phyloP scores from a whole-genome alignment of 1,140 invertebrate genomes.

The Eurosta solidaginis region DNA sequence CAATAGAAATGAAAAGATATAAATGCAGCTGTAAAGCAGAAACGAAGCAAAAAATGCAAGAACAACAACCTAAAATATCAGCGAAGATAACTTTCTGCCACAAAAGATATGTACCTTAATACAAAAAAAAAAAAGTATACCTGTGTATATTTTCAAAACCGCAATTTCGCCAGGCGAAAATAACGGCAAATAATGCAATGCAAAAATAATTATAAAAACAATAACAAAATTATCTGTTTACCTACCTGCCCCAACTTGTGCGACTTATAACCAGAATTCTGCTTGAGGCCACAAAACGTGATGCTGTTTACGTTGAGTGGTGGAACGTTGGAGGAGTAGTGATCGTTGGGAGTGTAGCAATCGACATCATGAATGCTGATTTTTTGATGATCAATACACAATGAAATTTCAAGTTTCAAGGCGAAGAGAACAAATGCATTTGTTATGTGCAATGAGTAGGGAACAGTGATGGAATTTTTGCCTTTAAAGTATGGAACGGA shows the following conservation, averaged over 20 bases:
- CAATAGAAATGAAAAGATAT: not conserved
- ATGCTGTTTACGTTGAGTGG: too few relatives aligned
- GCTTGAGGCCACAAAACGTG: too few relatives aligned
- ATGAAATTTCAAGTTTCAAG: not conserved
- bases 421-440: constrained; percentile 1
- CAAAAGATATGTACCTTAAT: not conserved
- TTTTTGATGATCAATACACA: not conserved
- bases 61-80: not conserved
- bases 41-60: not conserved
- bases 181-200: not conserved
- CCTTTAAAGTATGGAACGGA: too few relatives aligned
- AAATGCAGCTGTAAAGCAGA: not conserved
- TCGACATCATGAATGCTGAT: not conserved
- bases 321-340: too few relatives aligned
- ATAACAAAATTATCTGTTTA: not conserved
- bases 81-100: not conserved
- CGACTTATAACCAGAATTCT: not conserved
- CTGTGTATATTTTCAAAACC: not conserved
- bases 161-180: not conserved
- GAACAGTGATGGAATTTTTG: too few relatives aligned
- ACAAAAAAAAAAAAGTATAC: not conserved
- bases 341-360: too few relatives aligned
- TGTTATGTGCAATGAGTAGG: not conserved
- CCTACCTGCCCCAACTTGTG: not conserved
- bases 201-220: not conserved